phyloP scores from a whole-genome alignment of 2,797 vertebrate species.

The Intellagama lesueurii region DNA sequence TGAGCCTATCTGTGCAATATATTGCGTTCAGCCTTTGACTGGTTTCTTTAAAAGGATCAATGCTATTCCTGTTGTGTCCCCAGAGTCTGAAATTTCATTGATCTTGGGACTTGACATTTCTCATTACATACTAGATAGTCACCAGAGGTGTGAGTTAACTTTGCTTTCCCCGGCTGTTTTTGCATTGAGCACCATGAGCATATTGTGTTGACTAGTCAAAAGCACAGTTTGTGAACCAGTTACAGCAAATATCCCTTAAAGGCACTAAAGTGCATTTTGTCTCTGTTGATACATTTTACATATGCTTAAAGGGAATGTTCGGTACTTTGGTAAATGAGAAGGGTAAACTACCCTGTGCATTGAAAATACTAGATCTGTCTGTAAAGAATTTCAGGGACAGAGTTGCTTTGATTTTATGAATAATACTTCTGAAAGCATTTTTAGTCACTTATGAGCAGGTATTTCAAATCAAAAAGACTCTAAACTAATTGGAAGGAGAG shows the following conservation, averaged over 20 bases:
- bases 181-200: slow-evolving; percentile 55
- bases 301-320: slow-evolving; percentile 27
- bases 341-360: background rate
- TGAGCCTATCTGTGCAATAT: slow-evolving; percentile 86
- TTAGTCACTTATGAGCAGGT: background rate
- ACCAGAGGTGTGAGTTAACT: slow-evolving; percentile 73
- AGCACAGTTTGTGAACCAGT: slow-evolving; percentile 39
- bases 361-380: background rate
- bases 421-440: slow-evolving; percentile 23
- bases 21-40: slow-evolving; percentile 85
- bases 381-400: background rate
- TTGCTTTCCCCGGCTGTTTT: slow-evolving; percentile 55
- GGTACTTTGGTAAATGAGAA: background rate
- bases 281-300: slow-evolving; percentile 27
- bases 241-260: slow-evolving; percentile 40
- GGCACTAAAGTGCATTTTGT: slow-evolving; percentile 23
- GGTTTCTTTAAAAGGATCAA: slow-evolving; percentile 89
- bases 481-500: slow-evolving; percentile 14
- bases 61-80: slow-evolving; percentile 85
- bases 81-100: slow-evolving; percentile 84
- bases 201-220: slow-evolving; percentile 30
- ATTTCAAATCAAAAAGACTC: background rate
- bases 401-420: background rate
- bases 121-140: slow-evolving; percentile 78
- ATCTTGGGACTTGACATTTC: slow-evolving; percentile 89